phyloP scores from a whole-genome alignment of 92 coral and sea anemone genomes.

The Parazoanthus darwini region DNA sequence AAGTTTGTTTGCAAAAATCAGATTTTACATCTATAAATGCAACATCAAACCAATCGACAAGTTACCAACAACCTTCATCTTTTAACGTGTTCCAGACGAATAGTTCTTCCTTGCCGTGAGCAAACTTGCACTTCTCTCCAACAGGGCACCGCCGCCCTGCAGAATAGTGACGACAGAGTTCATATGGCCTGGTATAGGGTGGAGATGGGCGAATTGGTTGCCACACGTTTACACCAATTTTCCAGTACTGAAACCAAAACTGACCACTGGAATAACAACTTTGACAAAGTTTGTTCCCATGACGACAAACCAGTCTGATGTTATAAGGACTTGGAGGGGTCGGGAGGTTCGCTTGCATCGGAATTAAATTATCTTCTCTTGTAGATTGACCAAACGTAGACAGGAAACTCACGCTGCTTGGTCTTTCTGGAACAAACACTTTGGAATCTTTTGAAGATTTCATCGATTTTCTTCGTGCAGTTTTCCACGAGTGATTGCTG shows the following conservation, averaged over 20 bases:
- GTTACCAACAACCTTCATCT: constrained; percentile 13
- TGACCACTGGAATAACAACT: constrained; percentile 6
- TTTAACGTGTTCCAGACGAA: constrained; percentile 22
- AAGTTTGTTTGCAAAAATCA: no score
- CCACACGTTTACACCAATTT: not conserved
- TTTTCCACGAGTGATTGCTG: not conserved
- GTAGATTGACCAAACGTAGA: not conserved
- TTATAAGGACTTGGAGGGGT: not conserved
- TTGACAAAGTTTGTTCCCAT: constrained; percentile 9
- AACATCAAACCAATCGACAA: not conserved
- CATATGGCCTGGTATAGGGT: constrained; percentile 10
- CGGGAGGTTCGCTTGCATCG: not conserved
- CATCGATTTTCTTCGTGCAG: not conserved
- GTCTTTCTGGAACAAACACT: not conserved
- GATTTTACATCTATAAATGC: not conserved
- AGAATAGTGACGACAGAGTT: constrained; percentile 12
- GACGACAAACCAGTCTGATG: not conserved
- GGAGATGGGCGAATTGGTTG: constrained; percentile 23
- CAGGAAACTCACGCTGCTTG: not conserved
- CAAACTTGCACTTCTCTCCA: constrained; percentile 31
- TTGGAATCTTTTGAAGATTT: not conserved
- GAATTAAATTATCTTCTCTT: not conserved
- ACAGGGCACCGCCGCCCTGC: constrained; percentile 11
- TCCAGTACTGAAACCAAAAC: not conserved
- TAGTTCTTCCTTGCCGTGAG: constrained; percentile 24